These are phyloP conservation scores for Heliconius hewitsoni DNA, from an alignment of 1,140 invertebrate species.

Conservation along the genomic window DNA sequence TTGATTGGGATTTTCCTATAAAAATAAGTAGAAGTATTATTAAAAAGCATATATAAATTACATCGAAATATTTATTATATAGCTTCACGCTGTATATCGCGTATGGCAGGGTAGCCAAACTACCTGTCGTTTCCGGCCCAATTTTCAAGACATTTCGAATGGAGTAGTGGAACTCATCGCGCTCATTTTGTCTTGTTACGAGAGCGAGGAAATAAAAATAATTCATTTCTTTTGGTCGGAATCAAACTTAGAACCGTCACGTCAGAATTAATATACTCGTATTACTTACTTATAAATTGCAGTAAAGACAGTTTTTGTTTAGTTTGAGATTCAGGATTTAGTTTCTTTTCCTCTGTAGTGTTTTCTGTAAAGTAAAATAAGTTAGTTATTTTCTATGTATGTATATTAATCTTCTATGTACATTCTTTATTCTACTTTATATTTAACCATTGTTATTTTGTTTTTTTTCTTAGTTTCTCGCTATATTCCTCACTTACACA, in stretches of 20 bases:
- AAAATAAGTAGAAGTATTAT: neutral
- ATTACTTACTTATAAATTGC: constrained; percentile 44
- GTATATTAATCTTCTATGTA: too few relatives aligned
- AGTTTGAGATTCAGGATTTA: constrained; percentile 31
- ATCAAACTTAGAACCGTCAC: neutral
- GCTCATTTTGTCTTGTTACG: neutral
- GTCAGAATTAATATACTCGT: neutral
- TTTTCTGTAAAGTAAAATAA: constrained; percentile 27
- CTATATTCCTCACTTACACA: neutral
- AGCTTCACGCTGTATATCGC: too few relatives aligned
- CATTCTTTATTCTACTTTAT: too few relatives aligned
- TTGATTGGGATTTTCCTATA: constrained; percentile 55
- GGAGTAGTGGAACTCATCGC: neutral
- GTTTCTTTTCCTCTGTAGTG: constrained; percentile 40
- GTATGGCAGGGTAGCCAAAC: too few relatives aligned
- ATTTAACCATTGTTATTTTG: too few relatives aligned
- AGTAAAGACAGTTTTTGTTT: constrained; percentile 38
- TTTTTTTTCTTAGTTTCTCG: neutral
- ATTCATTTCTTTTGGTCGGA: too few relatives aligned
- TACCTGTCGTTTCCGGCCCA: too few relatives aligned
- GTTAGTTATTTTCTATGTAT: too few relatives aligned
- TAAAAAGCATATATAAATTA: too few relatives aligned
- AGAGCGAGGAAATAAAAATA: neutral
- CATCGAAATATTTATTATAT: too few relatives aligned
- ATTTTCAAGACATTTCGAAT: too few relatives aligned